phyloP scores from a whole-genome alignment of 2,113 vertebrate species.

The Glaucomys volans region DNA sequence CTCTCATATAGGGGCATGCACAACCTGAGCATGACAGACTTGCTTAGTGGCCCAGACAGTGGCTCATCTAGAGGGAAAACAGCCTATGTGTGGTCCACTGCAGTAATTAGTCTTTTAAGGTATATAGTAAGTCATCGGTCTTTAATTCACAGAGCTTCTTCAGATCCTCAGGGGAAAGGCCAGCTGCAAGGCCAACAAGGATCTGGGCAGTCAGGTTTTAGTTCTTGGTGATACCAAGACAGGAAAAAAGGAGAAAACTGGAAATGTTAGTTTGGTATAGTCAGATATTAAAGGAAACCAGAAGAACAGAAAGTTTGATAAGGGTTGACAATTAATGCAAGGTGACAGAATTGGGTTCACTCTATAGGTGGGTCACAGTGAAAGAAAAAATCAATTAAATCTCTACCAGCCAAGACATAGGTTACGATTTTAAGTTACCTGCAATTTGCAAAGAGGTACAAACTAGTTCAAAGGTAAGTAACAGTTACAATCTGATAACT shows the following conservation, averaged over 20 bases:
- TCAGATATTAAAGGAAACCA: not conserved
- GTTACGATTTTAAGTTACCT: not conserved
- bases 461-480: constrained; percentile 14
- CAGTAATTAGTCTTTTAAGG: not conserved
- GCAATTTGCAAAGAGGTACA: not conserved
- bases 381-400: not conserved
- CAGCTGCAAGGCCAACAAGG: not conserved
- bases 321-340: not conserved
- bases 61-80: not conserved
- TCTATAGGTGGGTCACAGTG: not conserved
- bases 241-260: not conserved
- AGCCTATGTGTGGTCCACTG: not conserved
- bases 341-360: not conserved
- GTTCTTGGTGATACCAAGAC: not conserved
- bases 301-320: not conserved
- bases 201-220: not conserved
- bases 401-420: not conserved
- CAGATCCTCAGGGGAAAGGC: not conserved
- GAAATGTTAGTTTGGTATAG: not conserved
- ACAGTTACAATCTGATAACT: not conserved
- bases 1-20: not conserved
- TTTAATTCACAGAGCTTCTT: not conserved
- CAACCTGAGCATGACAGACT: not conserved
- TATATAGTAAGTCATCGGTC: not conserved
- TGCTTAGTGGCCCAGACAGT: not conserved